These are phyloP conservation scores for Microplitis mediator DNA, from an alignment of 1,140 invertebrate genomes.

Conservation along the genomic window DNA sequence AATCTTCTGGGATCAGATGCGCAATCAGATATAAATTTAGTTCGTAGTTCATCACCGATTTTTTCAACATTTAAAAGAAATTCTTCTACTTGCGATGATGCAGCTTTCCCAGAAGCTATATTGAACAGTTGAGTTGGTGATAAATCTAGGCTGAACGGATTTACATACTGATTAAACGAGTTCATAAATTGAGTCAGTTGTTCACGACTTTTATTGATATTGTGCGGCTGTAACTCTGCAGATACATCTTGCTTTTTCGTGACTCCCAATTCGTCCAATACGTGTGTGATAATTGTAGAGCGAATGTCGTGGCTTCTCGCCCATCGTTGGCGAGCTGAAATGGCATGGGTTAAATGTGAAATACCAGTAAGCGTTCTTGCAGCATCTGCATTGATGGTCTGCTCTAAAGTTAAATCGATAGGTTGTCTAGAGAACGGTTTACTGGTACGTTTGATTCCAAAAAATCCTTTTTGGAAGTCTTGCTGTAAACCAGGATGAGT, in stretches of 20 bases:
- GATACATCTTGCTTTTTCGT: slow-evolving; percentile 34
- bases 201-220: slow-evolving; percentile 32
- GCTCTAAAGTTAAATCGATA: slow-evolving; percentile 39
- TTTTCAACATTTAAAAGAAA: slow-evolving; percentile 39
- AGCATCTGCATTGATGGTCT: slow-evolving; percentile 41
- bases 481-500: slow-evolving; percentile 39
- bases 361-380: slow-evolving; percentile 11
- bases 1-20: slow-evolving; percentile 22
- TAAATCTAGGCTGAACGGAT: slow-evolving; percentile 30
- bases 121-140: slow-evolving; percentile 34
- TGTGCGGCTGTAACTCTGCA: slow-evolving; percentile 30
- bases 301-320: slow-evolving; percentile 15
- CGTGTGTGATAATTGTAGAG: background rate
- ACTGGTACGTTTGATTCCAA: slow-evolving; percentile 35
- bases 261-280: slow-evolving; percentile 3
- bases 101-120: slow-evolving; percentile 38
- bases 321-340: slow-evolving; percentile 38
- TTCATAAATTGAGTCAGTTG: slow-evolving; percentile 30
- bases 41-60: slow-evolving; percentile 22
- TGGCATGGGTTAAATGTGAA: slow-evolving; percentile 33
- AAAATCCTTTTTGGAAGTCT: slow-evolving; percentile 36
- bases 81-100: slow-evolving; percentile 32
- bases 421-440: slow-evolving; percentile 41
- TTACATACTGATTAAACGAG: slow-evolving; percentile 31
- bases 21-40: slow-evolving; percentile 33